Evolutionary conservation across 2,113 vertebrate genomes (phyloP), one percentile per base, ranked within the genome.

Genomic region (Cebus imitator): DNA sequence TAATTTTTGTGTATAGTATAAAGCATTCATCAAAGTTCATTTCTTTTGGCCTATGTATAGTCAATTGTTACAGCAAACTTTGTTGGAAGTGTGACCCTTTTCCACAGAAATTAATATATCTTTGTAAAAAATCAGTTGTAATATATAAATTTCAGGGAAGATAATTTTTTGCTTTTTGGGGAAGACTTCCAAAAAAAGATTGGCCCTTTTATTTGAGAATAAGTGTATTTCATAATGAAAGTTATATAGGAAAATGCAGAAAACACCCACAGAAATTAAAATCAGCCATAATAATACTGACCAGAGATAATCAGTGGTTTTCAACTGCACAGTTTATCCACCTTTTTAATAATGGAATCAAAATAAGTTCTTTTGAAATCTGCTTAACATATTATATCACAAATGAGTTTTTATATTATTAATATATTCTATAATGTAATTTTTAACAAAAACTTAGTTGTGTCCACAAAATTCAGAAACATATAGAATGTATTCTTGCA

Each of bases 331-430:
- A 82, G 30, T 75, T 94, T 10, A 86, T 92, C 25, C 1, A 64
- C 5, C 12, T 82, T 90, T 92, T 92, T 32, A 79, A 43, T 94
- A 90, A 90, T 50, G 27, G 16, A 27, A 48, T 87, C 25, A 72
- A 43, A 92, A 57, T 81, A 55, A 32, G 45, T 83, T 68, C 37
- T 90, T 92, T 96, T 78, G 27, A 92, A 92, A 82, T 90, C 27
- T 64, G 5, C 21, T 96, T 75, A 82, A 32, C 17, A 40, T 75
- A 55, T 75, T 9, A 30, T 23, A 81, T 50, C 16, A 86, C 11
- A 58, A 79, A 48, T 96, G 4, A 61, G 76, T 95, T 66, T 78
- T 80, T 1, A 75, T 89, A 57, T 82, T 23, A 68, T 61, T 88
- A 86, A 57, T 48, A 64, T 72, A 8, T 58, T 91, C 11, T 68